Base-by-base conservation (phyloP, 2,113 vertebrate species). In the Bos indicus region DNA sequence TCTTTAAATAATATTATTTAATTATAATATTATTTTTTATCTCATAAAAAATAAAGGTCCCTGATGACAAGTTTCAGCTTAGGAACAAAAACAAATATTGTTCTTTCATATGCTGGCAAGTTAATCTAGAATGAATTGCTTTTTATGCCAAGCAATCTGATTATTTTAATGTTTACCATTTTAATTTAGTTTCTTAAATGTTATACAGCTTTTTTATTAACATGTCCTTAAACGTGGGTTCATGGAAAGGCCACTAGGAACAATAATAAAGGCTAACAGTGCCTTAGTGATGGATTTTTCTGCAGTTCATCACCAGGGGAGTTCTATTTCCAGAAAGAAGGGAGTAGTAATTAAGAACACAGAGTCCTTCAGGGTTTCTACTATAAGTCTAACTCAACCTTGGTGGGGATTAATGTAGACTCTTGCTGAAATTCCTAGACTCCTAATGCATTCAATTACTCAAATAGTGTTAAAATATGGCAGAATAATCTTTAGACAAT, bases 231-330 rank as follows among this genome's bases (percentile, higher is more conserved):
- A 84, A 88, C 28, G 43, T 88, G 17, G 64, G 78, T 95, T 97
- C 62, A 67, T 3, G 23, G 7, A 94, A 97, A 95, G 87, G 16
- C 95, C 81, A 93, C 7, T 88, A 33, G 40, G 81, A 98, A 77
- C 8, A 16, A 94, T 48, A 88, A 96, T 96, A 60, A 94, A 59
- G 2, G 96, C 96, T 97, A 90, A 96, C 40, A 97, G 57, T 91
- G 43, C 62, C n/a, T 97, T 64, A 64, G 52, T 97, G 95, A 97
- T 98, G 60, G 12, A 84, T 97, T 97, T 97, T 78, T 95, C 19
- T 90, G 93, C 43, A 95, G 40, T 30, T 96, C 21, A 82, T 91
- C 95, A 93, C 33, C 81, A 90, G 46, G 80, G 92, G 51, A 94
- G 2, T 94, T 96, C 85, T 92, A 21, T 92, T 62, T 90, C 14